Base-by-base conservation (phyloP, 1,140 invertebrate genomes). In the Eciton burchellii region DNA sequence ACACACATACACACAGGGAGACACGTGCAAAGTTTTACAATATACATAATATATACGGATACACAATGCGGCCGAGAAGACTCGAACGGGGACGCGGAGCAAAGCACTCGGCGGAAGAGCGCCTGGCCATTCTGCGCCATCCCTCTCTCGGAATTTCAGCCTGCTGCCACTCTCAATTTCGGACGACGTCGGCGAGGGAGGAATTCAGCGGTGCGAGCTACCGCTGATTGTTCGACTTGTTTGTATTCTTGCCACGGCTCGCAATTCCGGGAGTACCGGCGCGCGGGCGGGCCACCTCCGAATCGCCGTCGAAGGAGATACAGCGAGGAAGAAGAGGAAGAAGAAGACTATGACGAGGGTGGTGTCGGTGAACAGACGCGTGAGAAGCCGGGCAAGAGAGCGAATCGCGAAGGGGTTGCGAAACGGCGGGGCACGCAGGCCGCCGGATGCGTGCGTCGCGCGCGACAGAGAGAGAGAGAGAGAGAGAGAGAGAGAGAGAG, bases 371-470 rank as follows among this genome's bases (percentile, higher is more conserved):
- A n/a, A n/a, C n/a, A n/a, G n/a, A n/a, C n/a, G 57, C 62, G 62
- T 43, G 49, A 21, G 24, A 79, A 70, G 45, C 8, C 5, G 21
- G 4, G 2, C 16, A 52, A 24, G 60, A 70, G 52, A 29, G 49
- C 82, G 70, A 74, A 62, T 62, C 16, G 59, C 29, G 6, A 54
- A 19, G 52, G n/a, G 19, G 52, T 6, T n/a, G n/a, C n/a, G 19
- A 6, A 54, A 3, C n/a, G 6, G 57, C 57, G 41, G 26, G 9
- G 47, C 74, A 45, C 68, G 68, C 68, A 79, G 74, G 74, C 72
- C 65, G 65, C 65, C 41, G 85, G 76, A 73, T 82, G 60, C 59
- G 59, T 82, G 60, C 76, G 82, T 72, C 35, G 54, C 47, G n/a
- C n/a, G n/a, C n/a, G n/a, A n/a, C n/a, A n/a, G n/a, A n/a, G n/a